Evolutionary conservation across 2,113 vertebrate genomes (phyloP), one percentile per base, ranked within the genome.

Genomic region (Elachura formosa): DNA sequence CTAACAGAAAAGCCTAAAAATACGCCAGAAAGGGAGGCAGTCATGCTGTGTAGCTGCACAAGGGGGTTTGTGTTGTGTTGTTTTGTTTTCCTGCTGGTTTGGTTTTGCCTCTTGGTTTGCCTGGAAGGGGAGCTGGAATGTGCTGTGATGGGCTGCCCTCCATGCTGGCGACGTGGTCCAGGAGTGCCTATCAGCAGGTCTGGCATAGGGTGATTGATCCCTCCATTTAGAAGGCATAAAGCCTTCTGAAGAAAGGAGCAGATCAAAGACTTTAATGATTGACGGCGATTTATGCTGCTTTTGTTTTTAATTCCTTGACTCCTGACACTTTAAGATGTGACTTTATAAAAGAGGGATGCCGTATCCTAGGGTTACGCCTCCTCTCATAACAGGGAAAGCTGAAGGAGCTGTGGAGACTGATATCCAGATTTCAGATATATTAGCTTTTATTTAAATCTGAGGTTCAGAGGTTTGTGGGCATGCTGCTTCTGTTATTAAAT

Each of bases 401-500:
- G 82, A 86, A 95, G 62, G 82, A 89, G 61, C 85, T 75, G 82
- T 73, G 58, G 51, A 97, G 94, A 73, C 88, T 75, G 84, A 92
- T 87, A 84, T 63, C 88, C 74, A 62, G 71, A 95, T 94, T 92
- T 96, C 96, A 91, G 94, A 96, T 94, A 91, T 93, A 95, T 97
- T 96, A 91, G 82, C 68, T 96, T 98, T 94, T 92, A 95, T 97
- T 97, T 97, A 94, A 95, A 96, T 95, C 93, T 74, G 80, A 90
- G 88, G 86, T 92, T 92, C 87, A 86, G 84, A 74, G 96, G 94
- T 91, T 96, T 95, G 75, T 78, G 84, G 95, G 85, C 95, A 93
- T 97, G 95, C 95, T 97, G 95, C 96, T 97, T 96, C 85, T 96
- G 86, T 97, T 97, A 97, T 96, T 97, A 96, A 97, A 94, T 92